Base-by-base conservation (phyloP, 2,797 vertebrate genomes). In the Acrossocheilus wenchowensis region DNA sequence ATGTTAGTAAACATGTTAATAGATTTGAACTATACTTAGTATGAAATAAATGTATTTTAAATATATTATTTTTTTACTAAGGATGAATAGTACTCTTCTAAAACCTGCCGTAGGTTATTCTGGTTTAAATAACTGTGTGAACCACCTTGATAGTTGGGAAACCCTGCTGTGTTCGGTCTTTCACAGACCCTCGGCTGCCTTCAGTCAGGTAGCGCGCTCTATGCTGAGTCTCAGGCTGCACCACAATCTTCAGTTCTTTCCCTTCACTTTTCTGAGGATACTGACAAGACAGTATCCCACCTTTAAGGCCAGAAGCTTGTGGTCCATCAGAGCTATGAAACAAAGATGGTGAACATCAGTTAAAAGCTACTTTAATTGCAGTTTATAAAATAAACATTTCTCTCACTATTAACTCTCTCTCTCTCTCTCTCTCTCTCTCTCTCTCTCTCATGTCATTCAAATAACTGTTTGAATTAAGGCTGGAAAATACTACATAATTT, bases 211-310 rank as follows among this genome's bases (percentile, higher is more conserved):
- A 99, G 17, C 98, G 97, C 57, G 98, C 98, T 92, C 98, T 88
- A 93, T 99, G 98, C 89, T 99, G 98, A 54, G 97, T 99, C 93
- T 99, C 98, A 0, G 98, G 98, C 92, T 99, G 98, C 41, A 99
- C 94, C 66, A 98, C 92, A 89, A 99, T 99, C 94, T 98, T 99
- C 92, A 99, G 94, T 88, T 99, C 98, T 91, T 99, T 99, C 85
- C 98, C 97, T 83, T 99, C 98, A 71, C 95, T 94, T 95, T 97
- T 99, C 54, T 94, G 95, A 1, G 98, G 98, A 92, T 97, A 99
- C 89, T 99, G 98, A 91, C 96, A 96, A 81, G 95, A 96, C 82
- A 99, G 95, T 92, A 94, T 94, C 52, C 96, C 96, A 84, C 95
- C 96, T 95, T 99, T 99, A 91, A 96, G 93, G 85, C 85, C 88